These are phyloP conservation scores for Tetragonula clypearis DNA, from an alignment of 1,140 invertebrate genomes.

Conservation along the genomic window DNA sequence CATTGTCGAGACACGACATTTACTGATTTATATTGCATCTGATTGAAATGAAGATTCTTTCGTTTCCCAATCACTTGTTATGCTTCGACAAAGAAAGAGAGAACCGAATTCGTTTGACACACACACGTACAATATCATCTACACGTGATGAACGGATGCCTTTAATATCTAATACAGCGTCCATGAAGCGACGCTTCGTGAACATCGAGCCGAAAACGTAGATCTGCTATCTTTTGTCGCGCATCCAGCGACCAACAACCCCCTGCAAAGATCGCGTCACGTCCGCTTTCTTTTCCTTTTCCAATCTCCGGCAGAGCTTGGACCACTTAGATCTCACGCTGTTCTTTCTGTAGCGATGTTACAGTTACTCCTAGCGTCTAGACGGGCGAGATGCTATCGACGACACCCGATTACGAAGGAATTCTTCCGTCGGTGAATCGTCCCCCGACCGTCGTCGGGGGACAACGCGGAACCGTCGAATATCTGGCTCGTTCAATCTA, in stretches of 20 bases:
- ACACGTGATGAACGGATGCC: no score
- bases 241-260: not conserved
- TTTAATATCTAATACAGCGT: no score
- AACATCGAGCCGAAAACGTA: not conserved
- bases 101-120: no score
- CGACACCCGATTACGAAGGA: constrained; percentile 51
- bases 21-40: no score
- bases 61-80: no score
- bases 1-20: no score
- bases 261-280: not conserved
- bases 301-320: not conserved
- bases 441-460: not conserved
- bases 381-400: constrained; percentile 44
- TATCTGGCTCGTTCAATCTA: constrained; percentile 38
- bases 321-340: not conserved
- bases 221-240: not conserved
- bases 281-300: not conserved
- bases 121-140: no score
- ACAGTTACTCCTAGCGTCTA: not conserved
- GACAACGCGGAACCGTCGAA: constrained; percentile 39
- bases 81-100: no score
- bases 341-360: not conserved
- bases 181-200: no score
- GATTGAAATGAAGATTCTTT: no score
- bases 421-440: constrained; percentile 23